Base-by-base conservation (phyloP, 2,113 vertebrate species). In the Mus spicilegus region DNA sequence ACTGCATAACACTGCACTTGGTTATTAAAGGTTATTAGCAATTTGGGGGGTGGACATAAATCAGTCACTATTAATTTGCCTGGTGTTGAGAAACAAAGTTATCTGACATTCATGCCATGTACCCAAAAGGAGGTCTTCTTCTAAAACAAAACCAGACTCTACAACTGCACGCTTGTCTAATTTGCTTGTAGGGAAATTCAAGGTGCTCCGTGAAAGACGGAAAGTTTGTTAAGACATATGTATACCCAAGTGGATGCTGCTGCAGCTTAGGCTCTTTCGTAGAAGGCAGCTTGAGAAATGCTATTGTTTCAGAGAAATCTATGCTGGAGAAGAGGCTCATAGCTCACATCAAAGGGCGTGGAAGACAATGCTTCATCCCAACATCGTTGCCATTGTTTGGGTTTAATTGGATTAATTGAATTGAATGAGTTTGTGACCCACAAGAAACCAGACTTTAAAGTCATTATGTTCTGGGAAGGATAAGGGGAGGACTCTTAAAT, bases 321-420 rank as follows among this genome's bases (percentile, higher is more conserved):
- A 19, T n/a, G 36, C 80, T 4, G 12, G 90, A 46, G 69, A 82
- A 36, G 81, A 30, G 26, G 67, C 36, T 65, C 56, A 36, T 73
- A 87, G 33, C 65, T 91, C 90, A 92, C 86, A 95, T 90, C 73
- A 93, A 96, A 97, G 89, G 39, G 69, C 28, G 86, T 5, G 56
- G 81, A 58, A 94, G 82, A 86, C 88, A 95, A 77, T 93, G 65
- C 76, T 96, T 95, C 58, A 22, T 76, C 76, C 87, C 46, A 88
- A 77, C 85, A 61, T 33, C 46, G 70, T 69, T 81, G 70, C 61
- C 63, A 91, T 88, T 97, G 84, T 95, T 91, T 90, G 91, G 69
- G 85, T 81, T 96, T 89, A 96, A 97, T 80, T 91, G 90, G 87
- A 87, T 96, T 96, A 96, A 96, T 91, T 93, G 93, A 67, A 96